Evolutionary conservation across 2,113 vertebrate genomes (phyloP).

Genomic region (Tupaia tana): DNA sequence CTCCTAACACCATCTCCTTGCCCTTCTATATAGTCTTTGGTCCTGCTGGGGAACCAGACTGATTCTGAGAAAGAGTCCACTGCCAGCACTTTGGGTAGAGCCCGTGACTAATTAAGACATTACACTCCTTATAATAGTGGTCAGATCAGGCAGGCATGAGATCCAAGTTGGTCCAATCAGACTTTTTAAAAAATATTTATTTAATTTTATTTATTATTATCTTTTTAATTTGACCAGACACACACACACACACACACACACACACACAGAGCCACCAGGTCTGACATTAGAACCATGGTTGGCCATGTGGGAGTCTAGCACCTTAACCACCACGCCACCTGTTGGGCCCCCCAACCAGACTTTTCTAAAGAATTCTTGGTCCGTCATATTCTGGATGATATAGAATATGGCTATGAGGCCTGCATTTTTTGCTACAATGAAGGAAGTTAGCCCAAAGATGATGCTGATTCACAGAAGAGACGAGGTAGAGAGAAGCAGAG

Average conservation of each 20-base stretch:
- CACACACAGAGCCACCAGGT: too few species aligned
- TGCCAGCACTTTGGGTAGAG: rapidly evolving
- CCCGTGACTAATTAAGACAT: rapidly evolving
- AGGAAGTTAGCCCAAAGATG: neutral
- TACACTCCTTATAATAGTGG: rapidly evolving
- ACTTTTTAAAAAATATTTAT: neutral
- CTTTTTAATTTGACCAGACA: too few species aligned
- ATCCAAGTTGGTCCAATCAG: neutral
- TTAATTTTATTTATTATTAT: too few species aligned
- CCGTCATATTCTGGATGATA: neutral
- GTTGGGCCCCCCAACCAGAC: neutral
- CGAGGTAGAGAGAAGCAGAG: neutral
- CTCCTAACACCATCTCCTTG: neutral
- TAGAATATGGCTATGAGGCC: neutral
- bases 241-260: too few species aligned
- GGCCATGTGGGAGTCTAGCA: too few species aligned
- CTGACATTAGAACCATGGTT: too few species aligned
- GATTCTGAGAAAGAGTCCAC: neutral
- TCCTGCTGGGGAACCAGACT: neutral
- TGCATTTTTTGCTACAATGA: neutral
- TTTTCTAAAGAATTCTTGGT: neutral
- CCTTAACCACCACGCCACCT: too few species aligned
- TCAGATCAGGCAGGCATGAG: neutral
- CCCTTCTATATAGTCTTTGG: rapidly evolving
- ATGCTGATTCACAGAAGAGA: neutral